Base-by-base conservation (phyloP, 2,113 vertebrate genomes). In the Centropristis striata region DNA sequence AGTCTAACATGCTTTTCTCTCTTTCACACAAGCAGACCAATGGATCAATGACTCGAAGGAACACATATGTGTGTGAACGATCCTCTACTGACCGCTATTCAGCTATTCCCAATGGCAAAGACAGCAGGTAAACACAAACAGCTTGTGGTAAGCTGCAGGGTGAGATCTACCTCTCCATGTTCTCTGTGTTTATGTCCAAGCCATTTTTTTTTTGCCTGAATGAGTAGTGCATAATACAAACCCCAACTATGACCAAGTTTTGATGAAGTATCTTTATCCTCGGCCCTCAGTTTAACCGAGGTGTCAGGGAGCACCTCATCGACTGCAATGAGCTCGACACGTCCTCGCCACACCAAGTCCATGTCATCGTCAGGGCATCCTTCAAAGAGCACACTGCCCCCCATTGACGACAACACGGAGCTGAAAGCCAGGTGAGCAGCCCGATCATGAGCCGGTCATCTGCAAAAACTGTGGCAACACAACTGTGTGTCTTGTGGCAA, bases 361-460 rank as follows among this genome's bases (percentile, higher is more conserved):
- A 98, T 99, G 97, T 99, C 98, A 0, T 95, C 98, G 23, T 99
- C 98, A n/a, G 96, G 97, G 47, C 98, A 99, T 67, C 98, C 98
- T 8, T 95, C 96, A 51, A 99, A 99, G 93, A 96, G 96, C 78
- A 96, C 97, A 71, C 96, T 99, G 91, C 97, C 98, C 71, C 97
- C 98, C 86, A 99, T 99, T 53, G 98, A 98, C 64, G 98, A 99
- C 80, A 93, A 97, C 88, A 95, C 97, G 4, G 98, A 99, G 92
- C 97, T 97, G 64, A 94, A 97, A 75, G 94, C 98, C 80, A 96
- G 97, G 97, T 98, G 92, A 88, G 65, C 15, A 28, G 8, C 53
- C 16, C 41, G 4, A 41, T 37, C 23, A 41, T 60, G 39, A 9
- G 47, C 14, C 36, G 37, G 4, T 21, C 32, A 13, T 20, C 32